Evolutionary conservation across 2,797 vertebrate species (phyloP), one percentile per base, ranked within the genome.

Genomic region (Sebastes itinus): DNA sequence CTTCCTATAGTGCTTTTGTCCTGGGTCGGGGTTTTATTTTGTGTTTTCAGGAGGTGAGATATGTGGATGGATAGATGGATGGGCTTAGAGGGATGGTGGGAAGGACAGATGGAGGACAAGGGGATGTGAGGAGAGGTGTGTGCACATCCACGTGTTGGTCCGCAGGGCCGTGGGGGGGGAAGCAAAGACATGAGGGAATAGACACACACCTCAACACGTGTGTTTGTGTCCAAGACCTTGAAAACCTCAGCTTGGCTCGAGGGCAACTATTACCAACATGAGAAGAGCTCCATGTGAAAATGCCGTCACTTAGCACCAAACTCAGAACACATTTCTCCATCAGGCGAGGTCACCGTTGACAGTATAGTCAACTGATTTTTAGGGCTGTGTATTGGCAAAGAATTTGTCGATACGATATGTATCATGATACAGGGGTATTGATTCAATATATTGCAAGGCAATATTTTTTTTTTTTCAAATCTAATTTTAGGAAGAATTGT

Each of bases 1-100:
- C 14, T 2, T 63, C 23, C 38, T 76, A 75, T 69, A 58, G 33
- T 65, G 77, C 86, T 84, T 87, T 81, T 82, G 77, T 88, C 75
- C 70, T 23, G 49, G 10, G 4, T 49, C 20, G 9, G 27, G 72
- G 22, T 63, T 81, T 33, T 52, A 61, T 52, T 65, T 87, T 72
- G 27, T 63, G 14, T 70, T 79, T 71, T 35, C 23, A 30, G 33
- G 61, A 58, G 60, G 71, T 33, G 20, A 84, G 56, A 77, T 1
- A 35, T 38, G 9, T 25, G 23, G 56, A 64, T 65, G 16, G 28
- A 73, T 30, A 32, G 78, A 76, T 25, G 32, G 56, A 59, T 35
- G 52, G 12, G 12, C 56, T 65, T 64, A 58, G 42, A 49, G 65
- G 6, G 22, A 72, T 23, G 46, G 28, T 16, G 22, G 64, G 60